A percentile compares a stretch with the other conserved stretches of the same genome.
These are phyloP conservation scores for Gastrophryne carolinensis DNA, from an alignment of 2,797 vertebrate genomes.

Conservation along the genomic window DNA sequence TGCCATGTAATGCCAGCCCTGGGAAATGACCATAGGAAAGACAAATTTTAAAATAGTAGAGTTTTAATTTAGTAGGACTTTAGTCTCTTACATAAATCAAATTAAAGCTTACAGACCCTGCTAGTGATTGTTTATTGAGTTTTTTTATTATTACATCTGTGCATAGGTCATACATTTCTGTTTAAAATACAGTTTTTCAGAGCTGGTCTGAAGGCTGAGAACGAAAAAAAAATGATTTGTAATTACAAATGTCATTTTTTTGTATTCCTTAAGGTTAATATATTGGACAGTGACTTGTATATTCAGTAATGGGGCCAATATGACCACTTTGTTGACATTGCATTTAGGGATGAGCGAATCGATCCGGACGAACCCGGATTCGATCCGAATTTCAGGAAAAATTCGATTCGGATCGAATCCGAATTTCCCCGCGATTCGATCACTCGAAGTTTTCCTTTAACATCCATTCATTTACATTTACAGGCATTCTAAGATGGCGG, in stretches of 20 bases:
- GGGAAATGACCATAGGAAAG: background rate
- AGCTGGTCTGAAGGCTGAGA: constrained; percentile 11
- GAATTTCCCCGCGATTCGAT: too few species aligned
- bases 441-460: too few species aligned
- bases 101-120: constrained; percentile 20
- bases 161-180: constrained; percentile 14
- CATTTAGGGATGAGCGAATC: too few species aligned
- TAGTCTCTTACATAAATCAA: constrained; percentile 11
- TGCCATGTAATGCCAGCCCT: too few species aligned
- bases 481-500: too few species aligned
- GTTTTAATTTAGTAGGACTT: background rate
- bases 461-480: too few species aligned
- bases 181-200: constrained; percentile 28
- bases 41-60: constrained; percentile 1
- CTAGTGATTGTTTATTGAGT: background rate
- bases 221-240: constrained; percentile 37
- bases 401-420: too few species aligned
- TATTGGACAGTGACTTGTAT: constrained; percentile 15
- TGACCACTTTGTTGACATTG: constrained; percentile 38
- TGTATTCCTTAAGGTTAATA: constrained; percentile 37
- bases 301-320: background rate
- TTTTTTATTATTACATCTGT: constrained; percentile 15
- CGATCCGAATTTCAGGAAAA: too few species aligned
- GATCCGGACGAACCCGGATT: too few species aligned
- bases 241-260: constrained; percentile 38